Base-by-base conservation (phyloP, 2,113 vertebrate species). In the Hassar affinis region DNA sequence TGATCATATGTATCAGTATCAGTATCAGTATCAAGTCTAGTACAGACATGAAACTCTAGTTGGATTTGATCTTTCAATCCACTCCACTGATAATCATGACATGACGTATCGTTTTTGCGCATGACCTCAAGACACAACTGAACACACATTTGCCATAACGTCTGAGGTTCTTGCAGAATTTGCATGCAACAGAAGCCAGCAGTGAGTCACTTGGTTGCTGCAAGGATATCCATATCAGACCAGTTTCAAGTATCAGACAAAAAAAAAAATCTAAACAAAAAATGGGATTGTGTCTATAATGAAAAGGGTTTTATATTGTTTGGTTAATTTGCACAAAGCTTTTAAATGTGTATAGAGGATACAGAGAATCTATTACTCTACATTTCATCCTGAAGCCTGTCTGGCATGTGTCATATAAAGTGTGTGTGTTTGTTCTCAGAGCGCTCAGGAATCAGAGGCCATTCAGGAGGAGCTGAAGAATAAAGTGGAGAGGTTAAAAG, bases 401-500 rank as follows among this genome's bases (percentile, higher is more conserved):
- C 4, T 22, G 20, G 35, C 9, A 47, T 69, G 42, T 72, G 25
- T 68, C 7, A 20, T 38, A 68, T 68, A 68, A 38, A 17, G 35
- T 56, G 20, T 56, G 68, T 81, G 49, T 79, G 79, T 66, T 20
- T 90, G 75, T 84, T 59, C 20, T 1, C 92, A 99, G 98, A 96
- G 94, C 0, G 95, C 95, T 0, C 94, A 93, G 87, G 96, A 98
- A 82, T 96, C 98, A 0, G 94, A 96, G 25, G 95, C 94, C 84
- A 91, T 98, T 75, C 97, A 98, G 90, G 96, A 96, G 81, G 96
- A 98, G 90, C 88, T 99, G 85, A 97, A 91, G 0, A 96, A 97
- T 90, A 98, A 98, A 91, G 96, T 99, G 10, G 97, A 98, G 90
- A 91, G 96, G 75, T 94, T 99, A 88, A 99, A 98, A 89, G 95